Evolutionary conservation across 1,140 invertebrate species (phyloP).

Genomic region (Cotesia vestalis): DNA sequence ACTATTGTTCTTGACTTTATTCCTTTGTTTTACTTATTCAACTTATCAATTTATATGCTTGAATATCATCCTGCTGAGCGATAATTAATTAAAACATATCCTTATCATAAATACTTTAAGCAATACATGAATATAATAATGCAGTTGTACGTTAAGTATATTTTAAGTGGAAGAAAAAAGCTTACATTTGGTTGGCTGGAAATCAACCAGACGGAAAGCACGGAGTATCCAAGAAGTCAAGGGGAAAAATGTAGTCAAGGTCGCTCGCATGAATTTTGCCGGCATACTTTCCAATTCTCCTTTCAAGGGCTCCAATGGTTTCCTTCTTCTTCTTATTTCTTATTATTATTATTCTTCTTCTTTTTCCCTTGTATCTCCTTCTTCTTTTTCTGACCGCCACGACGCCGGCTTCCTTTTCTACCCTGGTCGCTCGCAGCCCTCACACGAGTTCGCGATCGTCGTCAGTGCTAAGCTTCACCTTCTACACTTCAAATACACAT

Average conservation of each 20-base stretch:
- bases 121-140: too few species aligned
- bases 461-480: constrained; percentile 25
- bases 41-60: constrained; percentile 6
- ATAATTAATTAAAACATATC: too few species aligned
- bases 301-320: constrained; percentile 38
- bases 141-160: too few species aligned
- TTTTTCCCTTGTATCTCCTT: constrained; percentile 37
- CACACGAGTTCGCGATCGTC: constrained; percentile 31
- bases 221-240: constrained; percentile 20
- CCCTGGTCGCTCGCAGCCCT: constrained; percentile 31
- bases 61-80: too few species aligned
- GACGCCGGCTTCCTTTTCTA: constrained; percentile 36
- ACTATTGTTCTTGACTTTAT: neutral
- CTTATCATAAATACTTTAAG: neutral
- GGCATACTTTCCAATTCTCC: constrained; percentile 37
- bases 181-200: constrained; percentile 7
- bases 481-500: constrained; percentile 28
- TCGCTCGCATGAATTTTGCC: constrained; percentile 28
- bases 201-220: constrained; percentile 16
- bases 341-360: constrained; percentile 38
- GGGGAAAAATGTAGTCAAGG: constrained; percentile 32
- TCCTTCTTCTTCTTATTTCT: constrained; percentile 34
- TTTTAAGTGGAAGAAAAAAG: neutral
- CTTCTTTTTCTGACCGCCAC: constrained; percentile 34
- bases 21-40: constrained; percentile 14